Evolutionary conservation across 2,113 vertebrate genomes (phyloP), one percentile per base, ranked within the genome.

Genomic region (Chelonoidis abingdonii): DNA sequence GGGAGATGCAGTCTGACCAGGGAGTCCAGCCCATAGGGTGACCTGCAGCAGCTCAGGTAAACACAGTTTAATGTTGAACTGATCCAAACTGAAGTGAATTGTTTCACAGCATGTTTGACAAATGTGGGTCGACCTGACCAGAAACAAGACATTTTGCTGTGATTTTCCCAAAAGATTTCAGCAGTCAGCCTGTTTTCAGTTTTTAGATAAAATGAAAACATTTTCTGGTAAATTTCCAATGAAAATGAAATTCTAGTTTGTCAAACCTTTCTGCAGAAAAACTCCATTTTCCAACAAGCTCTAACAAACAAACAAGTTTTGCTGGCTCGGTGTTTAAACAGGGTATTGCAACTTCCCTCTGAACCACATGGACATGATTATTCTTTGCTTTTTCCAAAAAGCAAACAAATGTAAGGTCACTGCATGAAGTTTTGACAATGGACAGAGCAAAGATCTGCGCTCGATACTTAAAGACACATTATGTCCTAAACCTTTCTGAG

Each of bases 341-440:
- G 91, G 56, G 84, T 5, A 79, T 53, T 53, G 88, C 35, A 83
- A 75, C 88, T 91, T 83, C 89, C 82, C 86, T 86, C 94, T 81
- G 82, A 92, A 59, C 49, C 86, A 57, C 69, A 53, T 53, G 86
- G 93, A 94, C 81, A 69, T 92, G 92, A 95, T 93, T 93, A 91
- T 91, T 97, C 90, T 94, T 94, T 94, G 95, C 97, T 96, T 96
- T 92, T 96, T 96, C 91, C 95, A 94, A 80, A 93, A 25, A 59
- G 82, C 91, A 88, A 96, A 6, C 56, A 95, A 97, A 93, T 93
- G 65, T 97, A 96, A 96, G 94, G 94, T 92, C 97, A 86, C 87
- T 90, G 96, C 59, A 89, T 89, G 80, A 82, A 90, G 81, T 87
- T 97, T 95, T 93, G 89, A 57, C 86, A 94, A 83, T 8, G 22